Conservation (phyloP, 2,797 vertebrate species). For the Tragopan temminckii region DNA sequence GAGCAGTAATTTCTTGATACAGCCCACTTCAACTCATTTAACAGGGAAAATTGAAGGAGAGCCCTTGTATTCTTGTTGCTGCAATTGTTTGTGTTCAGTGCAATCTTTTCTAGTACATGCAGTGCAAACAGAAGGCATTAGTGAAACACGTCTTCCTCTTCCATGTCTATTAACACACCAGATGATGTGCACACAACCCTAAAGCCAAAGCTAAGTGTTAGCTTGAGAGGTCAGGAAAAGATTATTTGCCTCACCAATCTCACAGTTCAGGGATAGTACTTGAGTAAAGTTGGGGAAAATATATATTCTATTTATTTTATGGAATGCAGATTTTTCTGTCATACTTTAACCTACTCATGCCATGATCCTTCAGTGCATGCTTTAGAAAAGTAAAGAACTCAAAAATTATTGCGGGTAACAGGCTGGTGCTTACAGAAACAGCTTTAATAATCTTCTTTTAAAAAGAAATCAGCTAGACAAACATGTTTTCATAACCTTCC, state of each 20-base stretch:
- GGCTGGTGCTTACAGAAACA: background rate
- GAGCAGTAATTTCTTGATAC: background rate
- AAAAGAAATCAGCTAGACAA: background rate
- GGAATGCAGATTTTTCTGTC: background rate
- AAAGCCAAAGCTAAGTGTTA: background rate
- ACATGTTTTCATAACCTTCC: background rate
- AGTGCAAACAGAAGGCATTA: background rate
- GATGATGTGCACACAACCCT: background rate
- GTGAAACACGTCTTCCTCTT: background rate
- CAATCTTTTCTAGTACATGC: background rate
- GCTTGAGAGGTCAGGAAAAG: background rate
- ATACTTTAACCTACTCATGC: background rate
- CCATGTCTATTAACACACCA: background rate
- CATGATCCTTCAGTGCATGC: rapidly evolving
- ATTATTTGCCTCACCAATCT: background rate
- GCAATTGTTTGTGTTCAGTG: background rate
- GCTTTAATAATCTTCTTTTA: background rate
- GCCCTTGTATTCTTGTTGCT: background rate
- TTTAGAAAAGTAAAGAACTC: background rate
- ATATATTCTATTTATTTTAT: background rate
- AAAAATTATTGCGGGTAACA: background rate
- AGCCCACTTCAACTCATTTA: background rate
- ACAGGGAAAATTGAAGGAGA: background rate
- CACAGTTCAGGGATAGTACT: background rate
- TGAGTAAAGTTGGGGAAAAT: background rate